These are phyloP conservation scores for Diadromus collaris DNA, from an alignment of 2,888 invertebrate species.

Conservation along the genomic window DNA sequence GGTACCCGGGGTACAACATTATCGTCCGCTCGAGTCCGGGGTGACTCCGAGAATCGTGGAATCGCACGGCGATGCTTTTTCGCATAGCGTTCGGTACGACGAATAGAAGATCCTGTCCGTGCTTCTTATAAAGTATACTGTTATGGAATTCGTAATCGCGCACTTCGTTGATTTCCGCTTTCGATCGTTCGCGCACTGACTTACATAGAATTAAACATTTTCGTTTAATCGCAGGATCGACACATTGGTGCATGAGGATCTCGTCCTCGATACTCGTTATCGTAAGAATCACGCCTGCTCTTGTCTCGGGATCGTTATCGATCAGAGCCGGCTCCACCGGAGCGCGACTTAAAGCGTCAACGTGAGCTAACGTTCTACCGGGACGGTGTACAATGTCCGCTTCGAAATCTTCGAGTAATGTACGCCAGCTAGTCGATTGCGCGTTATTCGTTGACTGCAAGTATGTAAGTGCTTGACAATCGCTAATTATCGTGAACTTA, in stretches of 20 bases:
- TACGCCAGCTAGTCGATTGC: slow-evolving; percentile 1
- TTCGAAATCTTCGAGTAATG: slow-evolving; percentile 33
- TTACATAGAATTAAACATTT: background rate
- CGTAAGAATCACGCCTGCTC: slow-evolving; percentile 30
- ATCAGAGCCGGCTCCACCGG: slow-evolving; percentile 31
- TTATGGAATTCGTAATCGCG: background rate
- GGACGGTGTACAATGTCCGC: slow-evolving; percentile 59
- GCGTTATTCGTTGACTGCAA: slow-evolving; percentile 3
- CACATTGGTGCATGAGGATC: slow-evolving; percentile 8
- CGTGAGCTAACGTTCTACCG: slow-evolving; percentile 54
- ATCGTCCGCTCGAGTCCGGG: slow-evolving; percentile 19
- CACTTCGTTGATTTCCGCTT: background rate
- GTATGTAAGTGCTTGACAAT: slow-evolving; percentile 3
- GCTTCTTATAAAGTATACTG: background rate
- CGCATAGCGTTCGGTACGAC: slow-evolving; percentile 39
- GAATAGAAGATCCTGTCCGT: slow-evolving; percentile 35
- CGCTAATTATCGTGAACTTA: background rate
- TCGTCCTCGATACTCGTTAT: slow-evolving; percentile 4
- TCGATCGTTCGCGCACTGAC: background rate
- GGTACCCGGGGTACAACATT: no score
- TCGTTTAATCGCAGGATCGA: background rate
- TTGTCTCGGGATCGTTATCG: background rate
- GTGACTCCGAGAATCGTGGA: slow-evolving; percentile 13
- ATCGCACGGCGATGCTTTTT: slow-evolving; percentile 49
- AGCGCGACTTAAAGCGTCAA: slow-evolving; percentile 58